Evolutionary conservation across 2,888 invertebrate genomes (phyloP), one percentile per base, ranked within the genome.

Genomic region (Lithodes maja): DNA sequence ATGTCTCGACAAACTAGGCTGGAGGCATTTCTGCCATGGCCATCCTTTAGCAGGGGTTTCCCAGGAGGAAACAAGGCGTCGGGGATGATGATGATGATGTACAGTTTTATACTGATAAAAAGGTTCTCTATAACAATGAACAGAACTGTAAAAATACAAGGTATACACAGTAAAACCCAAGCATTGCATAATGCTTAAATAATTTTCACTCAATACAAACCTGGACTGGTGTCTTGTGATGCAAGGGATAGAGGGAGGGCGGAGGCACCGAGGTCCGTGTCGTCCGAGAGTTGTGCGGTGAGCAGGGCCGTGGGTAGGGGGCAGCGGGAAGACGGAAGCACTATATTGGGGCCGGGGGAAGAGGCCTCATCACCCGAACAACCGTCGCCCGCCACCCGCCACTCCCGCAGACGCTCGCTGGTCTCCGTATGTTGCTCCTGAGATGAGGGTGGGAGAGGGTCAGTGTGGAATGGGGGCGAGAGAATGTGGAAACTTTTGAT

Each of bases 371-470:
- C 88, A 9, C 88, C 88, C 1, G 85, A 89, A 69, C 88, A 89
- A 12, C 88, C 88, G 52, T 89, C 88, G 52, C 85, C 88, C 17
- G 88, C 80, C 12, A 69, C 84, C 61, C 88, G 74, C 85, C 85
- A 89, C 52, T 87, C 87, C 80, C 83, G 94, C 92, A 94, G 94
- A 84, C 95, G 93, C 92, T 95, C 95, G 92, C 95, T 95, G 93
- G 95, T 95, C 93, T 96, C 96, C 3, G 96, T 96, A 93, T 96
- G 96, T 93, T 96, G 96, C 93, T 97, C 97, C 96, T 97, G 94
- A 81, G 49, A 71, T 9, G 71, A 12, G 15, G 77, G 77, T 61
- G 61, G 61, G 61, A 80, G 3, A 80, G 7, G 15, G 5, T 17
- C 17, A 15, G 17, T 54, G 61, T 7, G 61, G 61, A 61, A 61